Conservation (phyloP, 2,888 invertebrate genomes). For the Morpho helenor region DNA sequence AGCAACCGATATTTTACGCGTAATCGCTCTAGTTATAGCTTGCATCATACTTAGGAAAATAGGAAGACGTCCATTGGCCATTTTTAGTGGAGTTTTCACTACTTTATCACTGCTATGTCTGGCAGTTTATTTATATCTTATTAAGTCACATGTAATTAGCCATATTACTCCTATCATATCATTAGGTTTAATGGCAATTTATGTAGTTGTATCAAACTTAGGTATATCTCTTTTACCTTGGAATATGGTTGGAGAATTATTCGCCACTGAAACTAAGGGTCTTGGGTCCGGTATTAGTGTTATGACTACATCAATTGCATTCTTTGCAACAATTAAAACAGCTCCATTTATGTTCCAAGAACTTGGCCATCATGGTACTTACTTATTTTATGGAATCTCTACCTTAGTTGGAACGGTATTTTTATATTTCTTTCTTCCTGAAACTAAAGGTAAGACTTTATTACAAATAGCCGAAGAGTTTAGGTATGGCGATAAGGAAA, state of each 20-base stretch:
- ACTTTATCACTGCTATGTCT: conserved; percentile 76
- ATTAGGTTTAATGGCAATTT: conserved; percentile 74
- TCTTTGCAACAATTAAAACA: conserved; percentile 83
- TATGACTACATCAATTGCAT: conserved; percentile 82
- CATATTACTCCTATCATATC: conserved; percentile 57
- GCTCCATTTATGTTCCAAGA: conserved; percentile 79
- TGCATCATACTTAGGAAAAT: conserved; percentile 80
- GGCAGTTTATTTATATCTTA: conserved; percentile 67
- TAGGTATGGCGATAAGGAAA: conserved; percentile 48
- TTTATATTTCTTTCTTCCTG: conserved; percentile 81
- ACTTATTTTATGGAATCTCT: conserved; percentile 80
- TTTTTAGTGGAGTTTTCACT: conserved; percentile 82
- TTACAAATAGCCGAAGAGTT: conserved; percentile 83
- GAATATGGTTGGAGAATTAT: conserved; percentile 87
- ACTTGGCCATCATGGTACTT: conserved; percentile 80
- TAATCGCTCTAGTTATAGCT: conserved; percentile 79
- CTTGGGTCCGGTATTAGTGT: conserved; percentile 84
- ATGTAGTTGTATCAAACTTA: conserved; percentile 79
- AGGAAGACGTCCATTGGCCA: conserved; percentile 81
- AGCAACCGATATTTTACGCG: conserved; percentile 81
- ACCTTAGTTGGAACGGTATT: conserved; percentile 80
- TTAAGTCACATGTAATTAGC: conserved; percentile 40
- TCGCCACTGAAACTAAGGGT: conserved; percentile 82
- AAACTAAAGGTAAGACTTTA: conserved; percentile 83
- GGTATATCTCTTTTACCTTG: conserved; percentile 84